Evolutionary conservation across 1,140 invertebrate genomes (phyloP).

Genomic region (Apis cerana): DNA sequence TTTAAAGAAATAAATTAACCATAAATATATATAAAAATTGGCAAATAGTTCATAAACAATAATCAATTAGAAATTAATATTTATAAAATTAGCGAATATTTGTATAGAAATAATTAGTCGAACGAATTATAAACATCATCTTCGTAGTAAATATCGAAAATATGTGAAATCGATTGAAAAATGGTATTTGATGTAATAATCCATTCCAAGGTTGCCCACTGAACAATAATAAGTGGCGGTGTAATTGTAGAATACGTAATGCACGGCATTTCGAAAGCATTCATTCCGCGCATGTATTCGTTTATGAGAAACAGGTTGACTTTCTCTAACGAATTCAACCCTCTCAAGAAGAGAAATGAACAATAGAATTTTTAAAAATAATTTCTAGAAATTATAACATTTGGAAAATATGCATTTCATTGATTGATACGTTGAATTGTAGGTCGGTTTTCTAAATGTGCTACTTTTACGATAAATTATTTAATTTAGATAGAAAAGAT

Average conservation of each 20-base stretch:
- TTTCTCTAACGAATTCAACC: background rate
- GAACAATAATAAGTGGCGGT: constrained; percentile 32
- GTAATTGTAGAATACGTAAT: constrained; percentile 33
- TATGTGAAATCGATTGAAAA: background rate
- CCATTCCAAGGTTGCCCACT: constrained; percentile 16
- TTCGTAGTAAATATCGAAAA: too few relatives aligned
- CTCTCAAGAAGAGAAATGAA: background rate
- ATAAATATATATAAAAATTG: too few relatives aligned
- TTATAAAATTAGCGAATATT: too few relatives aligned
- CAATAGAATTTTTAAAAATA: background rate
- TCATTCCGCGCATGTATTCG: background rate
- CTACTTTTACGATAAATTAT: too few relatives aligned
- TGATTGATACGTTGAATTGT: too few relatives aligned
- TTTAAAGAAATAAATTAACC: too few relatives aligned
- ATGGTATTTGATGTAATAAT: constrained; percentile 17
- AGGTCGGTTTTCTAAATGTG: too few relatives aligned
- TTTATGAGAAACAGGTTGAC: background rate
- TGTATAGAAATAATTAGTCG: too few relatives aligned
- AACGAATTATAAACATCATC: too few relatives aligned
- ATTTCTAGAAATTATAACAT: background rate
- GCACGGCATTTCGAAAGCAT: constrained; percentile 47
- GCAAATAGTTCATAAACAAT: too few relatives aligned
- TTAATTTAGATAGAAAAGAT: too few relatives aligned
- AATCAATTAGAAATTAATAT: too few relatives aligned
- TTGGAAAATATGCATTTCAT: background rate